Evolutionary conservation across 2,113 vertebrate genomes (phyloP), one percentile per base, ranked within the genome.

Genomic region (Strigops habroptila): DNA sequence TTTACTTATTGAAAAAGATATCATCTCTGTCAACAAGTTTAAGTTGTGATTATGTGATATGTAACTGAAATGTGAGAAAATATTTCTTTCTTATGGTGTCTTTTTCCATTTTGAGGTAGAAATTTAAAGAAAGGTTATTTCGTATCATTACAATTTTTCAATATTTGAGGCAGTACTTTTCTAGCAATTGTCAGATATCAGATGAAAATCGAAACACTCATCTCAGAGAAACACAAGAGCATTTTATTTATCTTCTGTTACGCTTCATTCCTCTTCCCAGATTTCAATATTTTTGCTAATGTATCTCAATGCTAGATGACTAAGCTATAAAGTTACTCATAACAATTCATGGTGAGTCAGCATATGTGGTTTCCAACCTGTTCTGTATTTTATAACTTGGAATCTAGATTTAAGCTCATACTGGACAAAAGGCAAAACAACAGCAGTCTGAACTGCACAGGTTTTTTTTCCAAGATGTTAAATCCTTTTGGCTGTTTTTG

Each of bases 231-330:
- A 68, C 48, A 88, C 37, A 74, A 71, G 37, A 60, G 44, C 27
- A 37, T 94, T 94, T 92, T 91, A 90, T 92, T 95, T 88, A 91
- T 94, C 69, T 85, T 90, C 64, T 88, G 57, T 71, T 81, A 81
- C 24, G 60, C 33, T 75, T 91, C 62, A 86, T 94, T 92, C 80
- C 39, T 95, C 65, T 92, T 89, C 49, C 55, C 28, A 89, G 62
- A 79, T 94, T 92, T 88, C 92, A 95, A 75, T 88, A 88, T 88
- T 96, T 95, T 92, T 95, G 65, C 44, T 96, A 92, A 93, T 75
- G 27, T 51, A 55, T 71, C 55, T 83, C 51, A 79, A 0, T 93
- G 43, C 95, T 93, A 88, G 88, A 90, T 94, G 92, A 94, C 81
- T 93, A 90, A 93, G 74, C 74, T 93, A 89, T 86, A 90, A 93